Evolutionary conservation across 2,113 vertebrate genomes (phyloP).

Genomic region (Probosciger aterrimus): DNA sequence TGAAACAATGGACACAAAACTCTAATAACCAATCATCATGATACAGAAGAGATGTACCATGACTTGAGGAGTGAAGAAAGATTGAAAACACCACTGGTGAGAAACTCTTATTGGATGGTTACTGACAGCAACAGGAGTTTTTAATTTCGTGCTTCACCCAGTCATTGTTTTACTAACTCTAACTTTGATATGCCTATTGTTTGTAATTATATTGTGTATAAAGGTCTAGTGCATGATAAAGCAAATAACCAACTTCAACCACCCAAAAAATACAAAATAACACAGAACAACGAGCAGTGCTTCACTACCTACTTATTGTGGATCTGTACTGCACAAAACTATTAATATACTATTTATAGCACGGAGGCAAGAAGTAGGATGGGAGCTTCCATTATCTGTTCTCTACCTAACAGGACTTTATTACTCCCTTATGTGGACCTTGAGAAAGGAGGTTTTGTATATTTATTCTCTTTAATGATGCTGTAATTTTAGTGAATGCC

Average conservation of each 20-base stretch:
- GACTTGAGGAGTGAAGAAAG: not conserved
- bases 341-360: not conserved
- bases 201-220: not conserved
- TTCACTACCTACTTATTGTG: not conserved
- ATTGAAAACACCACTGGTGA: not conserved
- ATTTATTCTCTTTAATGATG: not conserved
- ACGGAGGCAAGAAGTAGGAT: not conserved
- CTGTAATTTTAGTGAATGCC: not conserved
- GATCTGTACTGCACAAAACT: not conserved
- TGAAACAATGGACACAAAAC: not conserved
- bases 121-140: not conserved
- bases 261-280: not conserved
- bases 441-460: not conserved
- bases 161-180: too few relatives aligned
- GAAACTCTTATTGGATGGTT: not conserved
- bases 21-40: not conserved
- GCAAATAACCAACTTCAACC: not conserved
- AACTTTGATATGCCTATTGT: not conserved
- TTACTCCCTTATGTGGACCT: not conserved
- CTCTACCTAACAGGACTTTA: not conserved
- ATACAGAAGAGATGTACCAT: not conserved
- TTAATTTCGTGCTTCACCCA: not conserved
- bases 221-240: not conserved
- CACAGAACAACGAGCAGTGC: not conserved
- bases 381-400: not conserved